These are phyloP conservation scores for Falcunculus frontatus DNA, from an alignment of 2,113 vertebrate genomes.

Conservation along the genomic window DNA sequence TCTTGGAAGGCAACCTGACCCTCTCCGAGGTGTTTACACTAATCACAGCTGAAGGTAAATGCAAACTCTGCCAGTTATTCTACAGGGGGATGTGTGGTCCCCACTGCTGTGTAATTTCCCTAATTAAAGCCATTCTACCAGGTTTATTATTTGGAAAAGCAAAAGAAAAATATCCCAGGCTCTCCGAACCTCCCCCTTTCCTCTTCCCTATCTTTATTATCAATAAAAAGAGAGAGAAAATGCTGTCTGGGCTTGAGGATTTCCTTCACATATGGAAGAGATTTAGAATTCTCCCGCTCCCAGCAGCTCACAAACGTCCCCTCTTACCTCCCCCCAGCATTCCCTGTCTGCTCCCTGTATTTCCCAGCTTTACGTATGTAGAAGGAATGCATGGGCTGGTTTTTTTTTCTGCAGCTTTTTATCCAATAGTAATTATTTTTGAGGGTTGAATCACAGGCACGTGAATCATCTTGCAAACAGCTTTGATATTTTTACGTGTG, in stretches of 20 bases:
- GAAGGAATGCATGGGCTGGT: neutral
- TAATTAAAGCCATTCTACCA: neutral
- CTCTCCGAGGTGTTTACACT: neutral
- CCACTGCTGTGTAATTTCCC: neutral
- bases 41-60: neutral
- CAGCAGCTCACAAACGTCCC: neutral
- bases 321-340: neutral
- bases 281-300: conserved; percentile 44
- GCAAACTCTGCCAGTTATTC: neutral
- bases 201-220: conserved; percentile 40
- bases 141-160: neutral
- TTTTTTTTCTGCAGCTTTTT: neutral
- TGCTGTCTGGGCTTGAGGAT: conserved; percentile 46
- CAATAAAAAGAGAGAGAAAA: conserved; percentile 57
- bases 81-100: neutral
- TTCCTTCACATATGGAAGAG: conserved; percentile 67
- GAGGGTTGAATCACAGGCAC: neutral
- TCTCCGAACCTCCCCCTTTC: neutral
- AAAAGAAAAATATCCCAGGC: neutral
- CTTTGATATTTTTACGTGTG: neutral
- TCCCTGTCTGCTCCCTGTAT: neutral
- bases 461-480: neutral
- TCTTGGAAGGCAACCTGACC: conserved; percentile 7
- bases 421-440: neutral
- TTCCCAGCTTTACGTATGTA: neutral